Evolutionary conservation across 2,888 invertebrate genomes (phyloP), one percentile per base, ranked within the genome.

Genomic region (Temnothorax rugatulus): DNA sequence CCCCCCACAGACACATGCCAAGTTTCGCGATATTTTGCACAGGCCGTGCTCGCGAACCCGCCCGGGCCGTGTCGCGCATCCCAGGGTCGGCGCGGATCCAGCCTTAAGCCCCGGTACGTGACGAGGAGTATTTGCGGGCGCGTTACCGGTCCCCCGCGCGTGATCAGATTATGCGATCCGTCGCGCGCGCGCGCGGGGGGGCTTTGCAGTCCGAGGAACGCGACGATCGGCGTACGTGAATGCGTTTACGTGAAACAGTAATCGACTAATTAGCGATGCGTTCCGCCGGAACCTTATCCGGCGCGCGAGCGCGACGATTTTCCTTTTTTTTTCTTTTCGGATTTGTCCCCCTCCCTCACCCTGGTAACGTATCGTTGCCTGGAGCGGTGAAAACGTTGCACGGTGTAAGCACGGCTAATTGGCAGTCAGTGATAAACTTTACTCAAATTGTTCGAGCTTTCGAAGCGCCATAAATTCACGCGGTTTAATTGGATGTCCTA

Each of bases 61-160:
- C 38, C 25, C 61, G 57, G 66, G 47, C 25, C 54, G 47, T 25
- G 61, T 47, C 68, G 38, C 59, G 61, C 76, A 64, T 71, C 44
- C 57, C 75, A 76, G 84, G 68, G 63, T 73, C 64, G 71, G 54
- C 59, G 84, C 83, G 87, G 83, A 86, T 85, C 87, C 89, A 81
- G 81, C 86, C 91, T 91, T 93, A 93, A 93, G 93, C 93, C 88
- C 82, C 84, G 84, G 88, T 93, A 93, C 93, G 93, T 93, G 93
- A 93, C 92, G 90, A 89, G 89, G 91, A 90, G 90, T 93, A 92
- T 93, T 93, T 93, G 93, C 93, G 84, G 89, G 88, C 90, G 93
- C 90, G 93, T 93, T 92, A 90, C 91, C 88, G 89, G 74, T 90
- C 87, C 89, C 71, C 84, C 87, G 90, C 88, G 92, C 93, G 93